Evolutionary conservation across 2,797 vertebrate genomes (phyloP).

Genomic region (Onychomys leucogaster): DNA sequence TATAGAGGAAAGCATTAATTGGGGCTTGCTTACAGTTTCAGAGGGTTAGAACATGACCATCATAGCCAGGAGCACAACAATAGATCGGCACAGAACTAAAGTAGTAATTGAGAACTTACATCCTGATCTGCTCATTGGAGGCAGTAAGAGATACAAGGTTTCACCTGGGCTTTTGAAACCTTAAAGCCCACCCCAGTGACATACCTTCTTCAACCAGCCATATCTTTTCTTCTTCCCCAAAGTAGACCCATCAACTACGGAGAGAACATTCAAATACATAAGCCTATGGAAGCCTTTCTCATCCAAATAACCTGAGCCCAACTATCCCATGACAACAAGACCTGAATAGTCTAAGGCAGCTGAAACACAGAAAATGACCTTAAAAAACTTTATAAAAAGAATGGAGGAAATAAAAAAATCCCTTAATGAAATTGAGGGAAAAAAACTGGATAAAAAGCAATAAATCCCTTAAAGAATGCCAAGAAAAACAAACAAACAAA

Average conservation of each 20-base stretch:
- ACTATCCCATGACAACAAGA: too few species aligned
- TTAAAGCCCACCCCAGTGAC: too few species aligned
- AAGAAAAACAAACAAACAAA: too few species aligned
- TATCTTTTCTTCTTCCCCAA: background rate
- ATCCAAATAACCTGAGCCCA: background rate
- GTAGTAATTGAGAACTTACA: background rate
- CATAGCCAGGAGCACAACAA: background rate
- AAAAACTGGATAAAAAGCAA: too few species aligned
- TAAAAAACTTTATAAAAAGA: too few species aligned
- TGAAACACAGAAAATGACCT: too few species aligned
- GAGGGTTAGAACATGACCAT: background rate
- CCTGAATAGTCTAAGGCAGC: too few species aligned
- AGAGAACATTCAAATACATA: background rate
- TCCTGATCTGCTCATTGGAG: too few species aligned
- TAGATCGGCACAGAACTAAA: background rate
- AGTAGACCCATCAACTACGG: background rate
- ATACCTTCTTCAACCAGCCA: background rate
- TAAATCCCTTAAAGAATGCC: too few species aligned
- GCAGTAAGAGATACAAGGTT: background rate
- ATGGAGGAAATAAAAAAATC: too few species aligned
- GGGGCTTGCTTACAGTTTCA: background rate
- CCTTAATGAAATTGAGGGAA: too few species aligned
- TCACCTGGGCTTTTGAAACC: background rate
- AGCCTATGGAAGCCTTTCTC: background rate
- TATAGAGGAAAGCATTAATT: background rate